A percentile compares a stretch with the other conserved stretches of the same genome.
Conservation (phyloP, 2,797 vertebrate genomes). For the Pyrocephalus nanus region DNA sequence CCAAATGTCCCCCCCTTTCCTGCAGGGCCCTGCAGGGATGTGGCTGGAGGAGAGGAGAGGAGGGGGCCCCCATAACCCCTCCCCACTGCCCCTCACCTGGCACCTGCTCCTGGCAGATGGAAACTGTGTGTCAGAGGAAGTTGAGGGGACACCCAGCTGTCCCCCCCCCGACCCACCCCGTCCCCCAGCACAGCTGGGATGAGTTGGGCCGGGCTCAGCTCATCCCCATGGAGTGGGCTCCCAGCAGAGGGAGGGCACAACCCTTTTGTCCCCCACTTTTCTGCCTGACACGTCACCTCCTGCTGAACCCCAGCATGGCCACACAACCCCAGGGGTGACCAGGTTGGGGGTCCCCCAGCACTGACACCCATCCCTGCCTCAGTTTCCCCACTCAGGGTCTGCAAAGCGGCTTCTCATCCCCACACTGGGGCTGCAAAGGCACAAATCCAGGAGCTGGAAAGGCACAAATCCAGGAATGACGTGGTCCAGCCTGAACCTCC, state of each 20-base stretch:
- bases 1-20: not conserved
- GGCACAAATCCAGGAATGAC: not conserved
- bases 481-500: not conserved
- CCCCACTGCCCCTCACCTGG: not conserved
- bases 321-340: rapidly evolving
- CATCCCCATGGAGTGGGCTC: not conserved
- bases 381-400: not conserved
- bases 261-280: not conserved
- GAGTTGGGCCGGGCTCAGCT: not conserved
- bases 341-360: too few relatives aligned
- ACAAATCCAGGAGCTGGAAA: not conserved
- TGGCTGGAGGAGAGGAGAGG: not conserved
- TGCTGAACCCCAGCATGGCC: not conserved
- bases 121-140: conserved; percentile 18
- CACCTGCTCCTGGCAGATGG: not conserved
- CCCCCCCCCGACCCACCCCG: not conserved
- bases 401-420: not conserved
- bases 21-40: not conserved
- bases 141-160: not conserved
- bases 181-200: not conserved
- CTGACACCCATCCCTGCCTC: not conserved
- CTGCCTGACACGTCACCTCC: not conserved
- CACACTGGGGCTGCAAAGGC: not conserved
- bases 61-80: not conserved
- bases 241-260: not conserved